Evolutionary conservation across 2,888 invertebrate genomes (phyloP).

Genomic region (Acanthococcus lagerstroemiae): DNA sequence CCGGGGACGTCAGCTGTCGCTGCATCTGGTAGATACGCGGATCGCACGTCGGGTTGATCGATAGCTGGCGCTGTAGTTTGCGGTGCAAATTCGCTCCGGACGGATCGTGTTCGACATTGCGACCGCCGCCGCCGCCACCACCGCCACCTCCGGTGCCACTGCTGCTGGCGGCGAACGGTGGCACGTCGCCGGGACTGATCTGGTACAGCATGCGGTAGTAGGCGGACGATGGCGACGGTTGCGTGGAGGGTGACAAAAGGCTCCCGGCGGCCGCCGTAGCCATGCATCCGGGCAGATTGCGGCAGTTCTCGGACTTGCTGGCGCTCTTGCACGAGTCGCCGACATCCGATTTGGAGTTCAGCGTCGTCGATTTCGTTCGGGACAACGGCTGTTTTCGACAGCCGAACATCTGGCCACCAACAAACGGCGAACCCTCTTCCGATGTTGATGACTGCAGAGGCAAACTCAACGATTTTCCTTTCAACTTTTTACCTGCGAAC

Average conservation of each 20-base stretch:
- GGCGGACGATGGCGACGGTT: not conserved
- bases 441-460: constrained; percentile 41
- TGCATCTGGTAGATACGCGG: constrained; percentile 52
- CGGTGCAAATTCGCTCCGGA: constrained; percentile 55
- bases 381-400: constrained; percentile 52
- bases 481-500: constrained; percentile 42
- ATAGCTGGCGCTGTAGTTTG: constrained; percentile 68
- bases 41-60: constrained; percentile 70
- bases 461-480: constrained; percentile 45
- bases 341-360: constrained; percentile 9
- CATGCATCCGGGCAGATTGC: constrained; percentile 27
- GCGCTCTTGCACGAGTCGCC: not conserved
- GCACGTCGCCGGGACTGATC: not conserved
- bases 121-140: not conserved
- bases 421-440: constrained; percentile 36
- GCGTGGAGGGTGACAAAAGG: not conserved
- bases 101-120: not conserved
- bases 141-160: not conserved
- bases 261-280: constrained; percentile 15
- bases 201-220: constrained; percentile 20
- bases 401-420: constrained; percentile 37
- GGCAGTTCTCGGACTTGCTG: no score
- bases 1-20: constrained; percentile 30
- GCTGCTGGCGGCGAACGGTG: constrained; percentile 17
- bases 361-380: constrained; percentile 51